A percentile compares a stretch with the other conserved stretches of the same genome.
These are phyloP conservation scores for Pediacus dermestoides DNA, from an alignment of 2,888 invertebrate species.

Conservation along the genomic window DNA sequence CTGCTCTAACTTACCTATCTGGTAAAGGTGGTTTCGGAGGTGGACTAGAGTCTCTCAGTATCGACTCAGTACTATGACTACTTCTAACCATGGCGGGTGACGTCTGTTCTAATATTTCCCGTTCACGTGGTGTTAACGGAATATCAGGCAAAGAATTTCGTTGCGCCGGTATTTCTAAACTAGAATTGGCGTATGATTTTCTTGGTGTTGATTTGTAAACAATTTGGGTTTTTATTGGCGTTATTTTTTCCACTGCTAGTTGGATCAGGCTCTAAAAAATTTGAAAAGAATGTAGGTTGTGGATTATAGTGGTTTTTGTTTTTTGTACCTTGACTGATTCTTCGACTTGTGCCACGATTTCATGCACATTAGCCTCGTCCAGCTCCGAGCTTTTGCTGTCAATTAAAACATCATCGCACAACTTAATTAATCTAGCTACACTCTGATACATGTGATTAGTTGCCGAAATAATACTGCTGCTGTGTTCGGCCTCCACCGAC, in stretches of 20 bases:
- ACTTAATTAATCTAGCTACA: constrained; percentile 79
- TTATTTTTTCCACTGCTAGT: constrained; percentile 79
- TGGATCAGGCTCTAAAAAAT: constrained; percentile 64
- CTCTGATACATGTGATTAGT: constrained; percentile 84
- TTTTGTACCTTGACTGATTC: constrained; percentile 65
- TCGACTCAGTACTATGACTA: constrained; percentile 79
- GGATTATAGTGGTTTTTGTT: too few species aligned
- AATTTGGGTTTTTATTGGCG: constrained; percentile 46
- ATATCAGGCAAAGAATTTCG: constrained; percentile 75
- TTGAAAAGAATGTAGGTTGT: not conserved
- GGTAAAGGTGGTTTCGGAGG: constrained; percentile 90
- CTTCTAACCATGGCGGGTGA: constrained; percentile 56
- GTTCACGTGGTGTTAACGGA: constrained; percentile 75
- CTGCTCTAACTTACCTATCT: constrained; percentile 35
- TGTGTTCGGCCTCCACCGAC: constrained; percentile 47
- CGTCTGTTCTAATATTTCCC: constrained; percentile 61
- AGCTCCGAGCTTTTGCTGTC: constrained; percentile 67
- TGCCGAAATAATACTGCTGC: constrained; percentile 70
- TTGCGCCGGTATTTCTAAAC: constrained; percentile 54
- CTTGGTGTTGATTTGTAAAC: constrained; percentile 50
- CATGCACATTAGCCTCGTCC: constrained; percentile 62
- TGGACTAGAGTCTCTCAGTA: constrained; percentile 67
- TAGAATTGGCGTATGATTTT: constrained; percentile 42
- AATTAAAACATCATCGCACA: constrained; percentile 85
- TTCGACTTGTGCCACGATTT: constrained; percentile 66